Evolutionary conservation across 2,113 vertebrate genomes (phyloP), one percentile per base, ranked within the genome.

Genomic region (Syrrhaptes paradoxus): DNA sequence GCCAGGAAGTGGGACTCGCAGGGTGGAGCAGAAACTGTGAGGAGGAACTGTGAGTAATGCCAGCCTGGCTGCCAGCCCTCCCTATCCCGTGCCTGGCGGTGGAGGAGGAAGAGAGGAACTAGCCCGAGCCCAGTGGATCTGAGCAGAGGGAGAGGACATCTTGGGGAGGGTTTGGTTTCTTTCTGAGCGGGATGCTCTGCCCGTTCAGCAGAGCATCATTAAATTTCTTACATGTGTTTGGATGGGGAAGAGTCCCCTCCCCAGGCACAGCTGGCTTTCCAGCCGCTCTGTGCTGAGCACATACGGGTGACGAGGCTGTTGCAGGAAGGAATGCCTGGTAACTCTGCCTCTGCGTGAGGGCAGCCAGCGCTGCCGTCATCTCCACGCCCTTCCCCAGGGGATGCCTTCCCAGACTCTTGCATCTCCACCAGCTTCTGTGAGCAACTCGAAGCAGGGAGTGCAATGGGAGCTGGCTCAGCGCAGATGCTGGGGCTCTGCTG

Each of bases 341-440:
- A 80, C 2, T 5, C 58, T 57, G 92, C 19, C n/a, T 90, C 32
- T 81, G 13, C 0, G 1, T 79, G 70, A 89, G 75, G 83, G 89
- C 25, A 18, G 96, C 77, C 87, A 97, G 85, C 4, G 0, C 46
- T 92, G 89, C 81, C 9, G 88, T 97, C 65, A 89, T 90, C 54
- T 54, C 89, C 93, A 72, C 95, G 66, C 96, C 92, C 95, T 92
- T 85, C 78, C 97, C 75, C 85, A 54, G 6, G 90, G 70, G 89
- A 96, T 19, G 26, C 82, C 71, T 86, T 89, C 73, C 36, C 61
- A 43, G 65, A 72, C 54, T 81, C 75, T 46, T 66, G 51, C 26
- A 8, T 70, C 59, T 74, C 41, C 24, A 65, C n/a, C 52, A 48
- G 59, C 38, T 90, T 41, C 55, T 59, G n/a, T 0, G 0, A 91